phyloP scores from a whole-genome alignment of 2,797 vertebrate genomes.

The Acrocephalus scirpaceus region DNA sequence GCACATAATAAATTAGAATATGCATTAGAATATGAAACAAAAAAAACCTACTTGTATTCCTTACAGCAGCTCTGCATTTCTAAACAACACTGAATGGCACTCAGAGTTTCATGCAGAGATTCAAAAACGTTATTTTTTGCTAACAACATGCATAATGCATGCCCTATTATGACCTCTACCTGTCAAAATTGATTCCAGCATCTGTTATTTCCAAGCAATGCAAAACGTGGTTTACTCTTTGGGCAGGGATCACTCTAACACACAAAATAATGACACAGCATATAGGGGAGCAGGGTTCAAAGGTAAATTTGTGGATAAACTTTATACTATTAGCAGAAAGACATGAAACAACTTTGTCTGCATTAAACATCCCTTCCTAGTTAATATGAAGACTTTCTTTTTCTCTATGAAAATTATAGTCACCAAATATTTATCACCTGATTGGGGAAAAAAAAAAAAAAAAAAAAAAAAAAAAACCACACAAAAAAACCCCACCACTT shows the following conservation, averaged over 20 bases:
- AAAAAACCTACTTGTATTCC: not conserved
- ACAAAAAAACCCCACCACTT: not conserved
- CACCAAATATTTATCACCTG: not conserved
- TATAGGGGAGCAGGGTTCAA: not conserved
- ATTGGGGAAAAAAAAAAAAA: not conserved
- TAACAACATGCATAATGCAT: not conserved
- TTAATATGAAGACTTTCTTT: not conserved
- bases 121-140: not conserved
- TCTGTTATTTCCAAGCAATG: constrained; percentile 6
- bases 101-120: not conserved
- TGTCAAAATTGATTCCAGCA: constrained; percentile 11
- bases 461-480: not conserved
- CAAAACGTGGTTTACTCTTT: not conserved
- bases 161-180: not conserved
- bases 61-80: not conserved
- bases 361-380: not conserved
- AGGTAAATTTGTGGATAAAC: not conserved
- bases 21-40: not conserved
- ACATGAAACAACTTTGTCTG: not conserved
- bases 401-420: not conserved
- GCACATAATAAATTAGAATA: not conserved
- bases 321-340: not conserved
- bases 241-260: not conserved
- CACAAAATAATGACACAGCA: constrained; percentile 8
- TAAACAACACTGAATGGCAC: not conserved